These are phyloP conservation scores for Ethmia dodecea DNA, from an alignment of 2,888 invertebrate species.

Conservation along the genomic window DNA sequence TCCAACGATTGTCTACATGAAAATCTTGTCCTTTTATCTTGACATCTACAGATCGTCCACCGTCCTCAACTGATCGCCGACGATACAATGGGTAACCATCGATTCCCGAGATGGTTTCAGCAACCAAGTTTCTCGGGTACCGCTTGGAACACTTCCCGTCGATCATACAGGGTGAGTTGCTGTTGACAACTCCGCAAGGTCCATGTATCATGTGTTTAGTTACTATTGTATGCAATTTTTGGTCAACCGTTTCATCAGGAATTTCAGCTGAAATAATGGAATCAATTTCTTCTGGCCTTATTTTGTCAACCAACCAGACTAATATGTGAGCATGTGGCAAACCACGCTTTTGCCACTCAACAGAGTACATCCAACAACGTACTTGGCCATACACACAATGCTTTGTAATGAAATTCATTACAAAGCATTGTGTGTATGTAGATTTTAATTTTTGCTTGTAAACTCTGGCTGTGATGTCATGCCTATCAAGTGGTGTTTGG, in stretches of 20 bases:
- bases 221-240: conserved; percentile 7
- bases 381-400: conserved; percentile 16
- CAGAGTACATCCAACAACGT: conserved; percentile 18
- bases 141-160: conserved; percentile 11
- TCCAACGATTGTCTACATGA: conserved; percentile 25
- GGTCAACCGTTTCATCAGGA: conserved; percentile 20
- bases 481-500: conserved; percentile 23
- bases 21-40: conserved; percentile 14
- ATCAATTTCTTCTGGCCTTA: conserved; percentile 32
- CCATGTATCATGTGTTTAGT: conserved; percentile 16
- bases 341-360: conserved; percentile 16
- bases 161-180: conserved; percentile 13
- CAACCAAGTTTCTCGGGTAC: conserved; percentile 6
- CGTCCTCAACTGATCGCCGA: background rate
- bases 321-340: conserved; percentile 15
- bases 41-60: background rate
- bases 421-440: no score
- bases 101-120: conserved; percentile 5
- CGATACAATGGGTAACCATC: conserved; percentile 10
- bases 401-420: conserved; percentile 20
- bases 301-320: conserved; percentile 31
- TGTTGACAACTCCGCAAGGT: conserved; percentile 14
- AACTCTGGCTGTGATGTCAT: conserved; percentile 27
- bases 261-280: conserved; percentile 28
- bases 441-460: conserved; percentile 20